Evolutionary conservation across 2,113 vertebrate species (phyloP).

Genomic region (Butorides virescens): DNA sequence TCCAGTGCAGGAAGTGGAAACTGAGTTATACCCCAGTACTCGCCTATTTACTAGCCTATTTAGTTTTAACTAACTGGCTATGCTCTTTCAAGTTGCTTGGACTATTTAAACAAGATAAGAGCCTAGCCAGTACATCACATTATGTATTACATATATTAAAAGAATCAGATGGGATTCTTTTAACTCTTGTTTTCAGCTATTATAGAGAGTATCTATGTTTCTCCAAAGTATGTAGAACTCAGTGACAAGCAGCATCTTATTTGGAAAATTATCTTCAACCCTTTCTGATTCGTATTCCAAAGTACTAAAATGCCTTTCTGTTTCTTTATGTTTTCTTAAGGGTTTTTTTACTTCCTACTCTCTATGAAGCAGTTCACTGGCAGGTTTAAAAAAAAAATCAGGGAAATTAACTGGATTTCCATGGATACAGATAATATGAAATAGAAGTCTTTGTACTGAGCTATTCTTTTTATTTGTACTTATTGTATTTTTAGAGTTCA

Average conservation of each 20-base stretch:
- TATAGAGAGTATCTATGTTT: background rate
- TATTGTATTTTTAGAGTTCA: background rate
- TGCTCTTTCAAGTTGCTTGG: background rate
- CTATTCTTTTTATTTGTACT: background rate
- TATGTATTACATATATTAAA: background rate
- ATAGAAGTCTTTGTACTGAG: background rate
- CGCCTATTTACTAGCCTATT: background rate
- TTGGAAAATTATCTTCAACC: background rate
- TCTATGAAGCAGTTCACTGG: background rate
- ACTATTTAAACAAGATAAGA: background rate
- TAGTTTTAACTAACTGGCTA: background rate
- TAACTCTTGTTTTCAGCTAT: background rate
- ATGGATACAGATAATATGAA: background rate
- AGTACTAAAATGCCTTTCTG: background rate
- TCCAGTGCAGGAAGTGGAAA: background rate
- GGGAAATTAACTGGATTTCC: conserved; percentile 5
- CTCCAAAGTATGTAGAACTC: background rate
- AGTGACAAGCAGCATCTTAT: background rate
- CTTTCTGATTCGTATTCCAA: background rate
- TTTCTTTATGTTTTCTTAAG: background rate
- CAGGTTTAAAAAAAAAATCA: background rate
- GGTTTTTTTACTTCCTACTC: background rate
- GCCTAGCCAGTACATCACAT: background rate
- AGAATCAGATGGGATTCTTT: background rate
- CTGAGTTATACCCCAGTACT: background rate